These are phyloP conservation scores for Polyploca ridens DNA, from an alignment of 2,888 invertebrate genomes.

Conservation along the genomic window DNA sequence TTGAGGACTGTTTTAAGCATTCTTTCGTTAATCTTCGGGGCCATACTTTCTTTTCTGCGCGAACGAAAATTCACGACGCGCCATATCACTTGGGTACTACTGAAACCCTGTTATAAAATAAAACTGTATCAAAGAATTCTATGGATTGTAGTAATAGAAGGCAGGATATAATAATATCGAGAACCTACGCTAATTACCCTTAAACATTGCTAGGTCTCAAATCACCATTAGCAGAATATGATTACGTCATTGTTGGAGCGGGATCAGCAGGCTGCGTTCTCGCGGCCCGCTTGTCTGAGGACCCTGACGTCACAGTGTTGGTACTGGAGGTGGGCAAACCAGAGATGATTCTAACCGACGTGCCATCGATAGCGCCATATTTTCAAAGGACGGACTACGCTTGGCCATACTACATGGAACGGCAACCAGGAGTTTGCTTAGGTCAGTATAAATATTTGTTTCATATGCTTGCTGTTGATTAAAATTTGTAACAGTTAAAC, in stretches of 20 bases:
- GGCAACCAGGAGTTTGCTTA: constrained; percentile 81
- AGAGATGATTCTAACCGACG: constrained; percentile 74
- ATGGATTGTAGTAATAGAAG: too few species aligned
- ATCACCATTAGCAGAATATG: constrained; percentile 74
- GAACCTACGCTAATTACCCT: not conserved
- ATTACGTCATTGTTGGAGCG: constrained; percentile 83
- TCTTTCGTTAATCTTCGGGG: too few species aligned
- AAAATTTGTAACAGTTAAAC: too few species aligned
- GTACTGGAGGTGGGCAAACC: constrained; percentile 84
- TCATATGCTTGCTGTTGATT: not conserved
- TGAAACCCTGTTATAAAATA: too few species aligned
- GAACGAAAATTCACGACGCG: too few species aligned
- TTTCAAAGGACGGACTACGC: constrained; percentile 85
- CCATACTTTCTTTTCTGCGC: too few species aligned
- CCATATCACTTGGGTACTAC: too few species aligned
- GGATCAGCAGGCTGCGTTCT: constrained; percentile 84
- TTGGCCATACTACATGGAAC: constrained; percentile 86
- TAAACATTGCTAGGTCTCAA: constrained; percentile 58
- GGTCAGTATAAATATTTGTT: constrained; percentile 41
- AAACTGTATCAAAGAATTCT: too few species aligned
- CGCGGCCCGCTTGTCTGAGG: constrained; percentile 78
- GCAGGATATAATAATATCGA: too few species aligned
- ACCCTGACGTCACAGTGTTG: constrained; percentile 81
- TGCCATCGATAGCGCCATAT: constrained; percentile 81
- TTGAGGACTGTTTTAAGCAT: too few species aligned